These are phyloP conservation scores for Echeneis naucrates DNA, from an alignment of 2,797 vertebrate genomes.

Conservation along the genomic window DNA sequence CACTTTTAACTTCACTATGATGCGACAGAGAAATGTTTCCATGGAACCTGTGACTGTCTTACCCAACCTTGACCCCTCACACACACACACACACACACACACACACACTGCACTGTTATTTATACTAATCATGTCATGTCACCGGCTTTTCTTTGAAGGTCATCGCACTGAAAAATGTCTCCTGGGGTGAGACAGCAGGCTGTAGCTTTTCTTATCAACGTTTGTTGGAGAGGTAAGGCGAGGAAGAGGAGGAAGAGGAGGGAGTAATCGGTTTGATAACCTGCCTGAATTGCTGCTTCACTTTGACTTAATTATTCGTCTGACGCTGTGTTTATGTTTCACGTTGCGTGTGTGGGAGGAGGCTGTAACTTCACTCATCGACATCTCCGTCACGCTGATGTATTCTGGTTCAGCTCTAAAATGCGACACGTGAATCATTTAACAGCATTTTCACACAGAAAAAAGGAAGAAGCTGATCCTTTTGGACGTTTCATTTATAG, in stretches of 20 bases:
- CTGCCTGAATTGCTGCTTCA: constrained; percentile 10
- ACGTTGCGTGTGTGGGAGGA: constrained; percentile 24
- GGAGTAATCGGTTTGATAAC: constrained; percentile 48
- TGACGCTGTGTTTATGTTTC: constrained; percentile 11
- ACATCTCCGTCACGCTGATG: neutral
- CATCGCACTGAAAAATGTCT: constrained; percentile 49
- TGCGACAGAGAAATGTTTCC: neutral
- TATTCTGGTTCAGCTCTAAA: neutral
- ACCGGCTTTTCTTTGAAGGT: constrained; percentile 60
- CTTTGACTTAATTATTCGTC: constrained; percentile 23
- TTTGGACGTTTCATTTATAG: too few species aligned
- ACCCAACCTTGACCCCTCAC: constrained; percentile 26
- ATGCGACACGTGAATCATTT: neutral
- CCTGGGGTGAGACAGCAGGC: constrained; percentile 28
- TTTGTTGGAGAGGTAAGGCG: constrained; percentile 22
- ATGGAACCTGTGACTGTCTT: neutral
- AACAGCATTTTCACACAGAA: too few species aligned
- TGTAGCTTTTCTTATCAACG: constrained; percentile 40
- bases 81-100: constrained; percentile 8
- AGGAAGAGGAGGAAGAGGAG: constrained; percentile 11
- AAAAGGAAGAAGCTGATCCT: too few species aligned
- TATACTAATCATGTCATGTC: constrained; percentile 44
- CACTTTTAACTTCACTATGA: neutral
- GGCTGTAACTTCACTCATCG: constrained; percentile 9
- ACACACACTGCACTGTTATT: constrained; percentile 23